Evolutionary conservation across 1,140 invertebrate genomes (phyloP).

Genomic region (Hycleus cichorii): DNA sequence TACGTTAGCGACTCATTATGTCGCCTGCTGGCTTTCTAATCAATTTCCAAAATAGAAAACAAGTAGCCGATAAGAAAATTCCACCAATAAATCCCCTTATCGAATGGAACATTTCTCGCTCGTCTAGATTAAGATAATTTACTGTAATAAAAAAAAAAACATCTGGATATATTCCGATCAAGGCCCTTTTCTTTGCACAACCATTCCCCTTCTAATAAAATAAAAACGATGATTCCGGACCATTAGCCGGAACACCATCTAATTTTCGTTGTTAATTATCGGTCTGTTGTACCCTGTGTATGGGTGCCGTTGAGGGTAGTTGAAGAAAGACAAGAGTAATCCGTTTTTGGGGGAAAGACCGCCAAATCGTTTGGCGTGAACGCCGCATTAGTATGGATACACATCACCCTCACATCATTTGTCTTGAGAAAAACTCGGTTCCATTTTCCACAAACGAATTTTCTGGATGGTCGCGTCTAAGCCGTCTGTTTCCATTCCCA

Average conservation of each 20-base stretch:
- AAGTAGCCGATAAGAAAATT: background rate
- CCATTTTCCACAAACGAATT: constrained; percentile 43
- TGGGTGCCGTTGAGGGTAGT: background rate
- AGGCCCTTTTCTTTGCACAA: too few relatives aligned
- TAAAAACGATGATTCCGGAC: too few relatives aligned
- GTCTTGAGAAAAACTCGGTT: constrained; percentile 39
- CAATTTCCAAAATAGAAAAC: background rate
- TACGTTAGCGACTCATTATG: constrained; percentile 12
- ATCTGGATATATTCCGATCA: too few relatives aligned
- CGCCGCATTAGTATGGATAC: constrained; percentile 37
- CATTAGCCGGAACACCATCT: too few relatives aligned
- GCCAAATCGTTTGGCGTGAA: constrained; percentile 4
- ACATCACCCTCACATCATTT: constrained; percentile 39
- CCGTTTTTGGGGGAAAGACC: too few relatives aligned
- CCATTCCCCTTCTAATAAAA: too few relatives aligned
- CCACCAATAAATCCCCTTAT: too few relatives aligned
- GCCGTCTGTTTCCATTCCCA: constrained; percentile 20
- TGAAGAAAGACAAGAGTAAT: background rate
- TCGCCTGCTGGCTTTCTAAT: constrained; percentile 14
- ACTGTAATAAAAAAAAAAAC: too few relatives aligned
- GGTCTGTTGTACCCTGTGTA: background rate
- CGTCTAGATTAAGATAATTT: too few relatives aligned
- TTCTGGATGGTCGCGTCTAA: constrained; percentile 33
- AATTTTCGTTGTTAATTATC: too few relatives aligned
- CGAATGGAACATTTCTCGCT: too few relatives aligned